phyloP scores from a whole-genome alignment of 2,888 invertebrate genomes.

The Apamea monoglypha region DNA sequence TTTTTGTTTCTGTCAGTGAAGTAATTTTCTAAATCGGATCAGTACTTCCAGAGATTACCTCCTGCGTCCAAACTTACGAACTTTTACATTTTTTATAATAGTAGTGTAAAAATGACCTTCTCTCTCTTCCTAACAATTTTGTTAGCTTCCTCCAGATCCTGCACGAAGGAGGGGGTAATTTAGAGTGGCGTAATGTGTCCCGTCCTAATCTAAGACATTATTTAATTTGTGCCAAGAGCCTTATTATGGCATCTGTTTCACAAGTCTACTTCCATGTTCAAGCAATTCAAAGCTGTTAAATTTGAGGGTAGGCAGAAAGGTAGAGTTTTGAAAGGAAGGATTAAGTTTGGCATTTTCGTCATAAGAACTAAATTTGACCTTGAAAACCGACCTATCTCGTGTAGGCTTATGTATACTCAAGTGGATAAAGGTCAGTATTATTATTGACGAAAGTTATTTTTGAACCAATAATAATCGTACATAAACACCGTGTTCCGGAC shows the following conservation, averaged over 20 bases:
- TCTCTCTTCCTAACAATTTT: constrained; percentile 4
- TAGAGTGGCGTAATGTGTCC: constrained; percentile 33
- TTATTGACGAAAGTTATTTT: background rate
- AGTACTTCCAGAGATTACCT: background rate
- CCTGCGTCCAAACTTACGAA: too few relatives aligned
- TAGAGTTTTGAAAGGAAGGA: background rate
- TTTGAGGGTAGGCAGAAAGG: background rate
- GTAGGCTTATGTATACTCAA: too few relatives aligned
- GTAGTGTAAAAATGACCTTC: background rate
- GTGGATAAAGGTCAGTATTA: too few relatives aligned
- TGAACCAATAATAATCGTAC: background rate
- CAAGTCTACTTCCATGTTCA: constrained; percentile 13
- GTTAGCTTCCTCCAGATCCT: background rate
- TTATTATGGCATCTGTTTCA: constrained; percentile 37
- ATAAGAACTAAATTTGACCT: too few relatives aligned
- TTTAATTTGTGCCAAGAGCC: constrained; percentile 42
- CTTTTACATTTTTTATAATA: too few relatives aligned
- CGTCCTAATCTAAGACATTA: constrained; percentile 44
- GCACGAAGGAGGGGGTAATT: constrained; percentile 9
- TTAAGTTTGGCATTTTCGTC: too few relatives aligned
- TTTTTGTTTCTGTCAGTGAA: background rate
- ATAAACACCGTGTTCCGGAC: background rate
- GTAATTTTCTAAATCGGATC: background rate
- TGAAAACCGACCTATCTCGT: too few relatives aligned
- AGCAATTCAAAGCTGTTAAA: constrained; percentile 2